Evolutionary conservation across 2,113 vertebrate species (phyloP), one percentile per base, ranked within the genome.

Genomic region (Syngnathus typhle): DNA sequence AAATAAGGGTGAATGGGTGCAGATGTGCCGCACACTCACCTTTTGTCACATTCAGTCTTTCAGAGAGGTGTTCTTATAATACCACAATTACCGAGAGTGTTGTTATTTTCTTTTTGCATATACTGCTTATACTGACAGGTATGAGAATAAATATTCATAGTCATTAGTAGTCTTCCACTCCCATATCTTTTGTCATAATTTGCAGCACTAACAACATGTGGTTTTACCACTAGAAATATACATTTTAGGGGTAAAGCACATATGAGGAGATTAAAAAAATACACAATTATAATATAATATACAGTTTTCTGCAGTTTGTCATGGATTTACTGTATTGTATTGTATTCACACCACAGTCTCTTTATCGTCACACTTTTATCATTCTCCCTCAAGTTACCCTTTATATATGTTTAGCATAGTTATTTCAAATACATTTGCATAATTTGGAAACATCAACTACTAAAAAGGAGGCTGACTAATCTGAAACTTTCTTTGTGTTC

Each of bases 1-100:
- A 59, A 71, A 79, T 64, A 69, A 70, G 73, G 56, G 32, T 84
- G 65, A 79, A 83, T 80, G 60, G 46, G 46, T 7, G n/a, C 77
- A 82, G 76, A 76, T 79, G 74, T 67, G 27, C 65, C 67, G 71
- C 68, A 72, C 59, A 68, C 37, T 59, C 18, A 27, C 4, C 64
- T 46, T 72, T 59, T 54, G 36, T 32, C 69, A 56, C 55, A 23
- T 52, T 64, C 60, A 39, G 23, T 68, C 5, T 27, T 71, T 76
- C 39, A 21, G 4, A 38, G 27, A 32, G 15, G 27, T 6, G 16
- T 4, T 15, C 15, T 58, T 16, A 36, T 36, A 56, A 56, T 36
- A 5, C 55, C 36, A 32, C 23, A 32, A 16, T 27, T 58, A 58
- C 16, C 16, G 12, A 58, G 13, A 16, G 13, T 32, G 27, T 58